Base-by-base conservation (phyloP, 2,113 vertebrate species). In the Pithys albifrons region DNA sequence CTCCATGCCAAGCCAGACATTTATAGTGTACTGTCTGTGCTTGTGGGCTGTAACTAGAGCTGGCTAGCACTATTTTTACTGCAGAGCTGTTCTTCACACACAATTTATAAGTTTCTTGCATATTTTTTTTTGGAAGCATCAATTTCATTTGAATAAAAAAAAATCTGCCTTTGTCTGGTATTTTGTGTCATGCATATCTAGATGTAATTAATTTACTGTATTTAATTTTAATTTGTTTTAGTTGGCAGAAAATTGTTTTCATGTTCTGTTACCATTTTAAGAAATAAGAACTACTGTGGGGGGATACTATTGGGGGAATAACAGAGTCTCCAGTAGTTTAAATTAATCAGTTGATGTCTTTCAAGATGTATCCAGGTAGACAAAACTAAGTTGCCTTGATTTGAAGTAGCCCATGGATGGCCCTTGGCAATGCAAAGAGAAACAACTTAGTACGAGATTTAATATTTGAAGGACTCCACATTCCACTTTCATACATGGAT, bases 361-460 rank as follows among this genome's bases (percentile, higher is more conserved):
- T 23, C 13, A 33, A 10, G n/a, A 33, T n/a, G 13, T 55, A 18
- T 59, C 67, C 31, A 70, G 55, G n/a, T 77, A 70, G 65, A 64
- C 59, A 59, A 77, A 61, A 74, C 54, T 11, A n/a, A 25, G 15
- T 91, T 94, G n/a, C 55, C 24, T 81, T 74, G 43, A 20, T 75
- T 48, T 81, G 14, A 48, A 29, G 18, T 55, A n/a, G 12, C 2
- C 19, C 45, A 0, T 61, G 28, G 7, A 2, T 0, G 2, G 18
- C 37, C 51, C 62, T 62, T 90, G 58, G 28, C 20, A 57, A 10
- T 62, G 28, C 59, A 61, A 39, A 71, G 46, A 69, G 41, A 69
- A 80, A 28, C 39, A 58, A 12, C 3, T 71, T 70, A 24, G 35
- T 24, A 52, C n/a, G 41, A 65, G 29, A 88, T 62, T 49, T 70